Percentiles rank a stretch among this genome's conserved stretches.
Evolutionary conservation across 2,113 vertebrate species (phyloP).

Genomic region (Takifugu flavidus): DNA sequence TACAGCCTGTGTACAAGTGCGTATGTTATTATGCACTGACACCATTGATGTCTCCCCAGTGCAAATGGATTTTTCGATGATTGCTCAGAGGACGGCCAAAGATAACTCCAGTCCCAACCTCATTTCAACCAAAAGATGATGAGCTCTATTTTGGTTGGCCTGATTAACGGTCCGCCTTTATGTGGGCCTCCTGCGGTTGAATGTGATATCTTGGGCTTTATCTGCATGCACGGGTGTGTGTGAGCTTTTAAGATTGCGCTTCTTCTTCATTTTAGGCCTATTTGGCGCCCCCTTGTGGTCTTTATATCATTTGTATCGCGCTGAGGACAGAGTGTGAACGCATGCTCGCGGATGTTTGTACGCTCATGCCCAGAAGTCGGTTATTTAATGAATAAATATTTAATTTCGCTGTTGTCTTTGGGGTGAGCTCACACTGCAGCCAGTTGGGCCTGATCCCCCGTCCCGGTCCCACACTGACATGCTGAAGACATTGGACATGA

Average conservation of each 20-base stretch:
- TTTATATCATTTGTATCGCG: background rate
- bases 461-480: no score
- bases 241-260: background rate
- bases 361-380: background rate
- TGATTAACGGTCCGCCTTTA: slow-evolving; percentile 62
- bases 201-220: slow-evolving; percentile 42
- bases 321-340: background rate
- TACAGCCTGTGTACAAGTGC: slow-evolving; percentile 33
- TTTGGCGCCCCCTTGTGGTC: background rate
- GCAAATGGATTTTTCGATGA: slow-evolving; percentile 38
- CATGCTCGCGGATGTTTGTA: background rate
- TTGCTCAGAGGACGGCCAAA: slow-evolving; percentile 58
- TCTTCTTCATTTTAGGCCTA: background rate
- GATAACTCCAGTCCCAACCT: slow-evolving; percentile 64
- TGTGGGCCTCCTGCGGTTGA: slow-evolving; percentile 51
- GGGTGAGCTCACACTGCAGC: no score
- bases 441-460: no score
- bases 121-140: slow-evolving; percentile 65
- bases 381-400: slow-evolving; percentile 16
- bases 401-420: background rate
- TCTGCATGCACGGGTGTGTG: background rate
- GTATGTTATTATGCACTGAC: slow-evolving; percentile 32
- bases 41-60: slow-evolving; percentile 23
- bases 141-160: slow-evolving; percentile 69
- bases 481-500: no score